Evolutionary conservation across 1,140 invertebrate genomes (phyloP).

Genomic region (Nasonia vitripennis): DNA sequence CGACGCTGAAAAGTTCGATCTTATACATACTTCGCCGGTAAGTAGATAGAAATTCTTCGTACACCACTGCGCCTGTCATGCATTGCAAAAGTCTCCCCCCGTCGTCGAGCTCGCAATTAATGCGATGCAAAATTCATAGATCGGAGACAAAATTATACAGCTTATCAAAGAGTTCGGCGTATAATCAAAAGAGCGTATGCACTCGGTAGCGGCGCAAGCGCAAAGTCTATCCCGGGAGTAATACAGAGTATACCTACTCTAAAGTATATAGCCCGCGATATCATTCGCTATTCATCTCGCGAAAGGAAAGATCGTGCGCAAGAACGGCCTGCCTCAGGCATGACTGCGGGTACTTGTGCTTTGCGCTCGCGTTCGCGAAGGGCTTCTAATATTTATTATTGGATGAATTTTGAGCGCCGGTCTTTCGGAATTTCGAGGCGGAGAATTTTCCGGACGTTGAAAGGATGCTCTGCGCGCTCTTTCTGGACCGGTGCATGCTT

Average conservation of each 20-base stretch:
- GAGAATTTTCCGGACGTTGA: not conserved
- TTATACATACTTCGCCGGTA: not conserved
- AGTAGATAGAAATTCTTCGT: no score
- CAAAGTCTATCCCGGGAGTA: not conserved
- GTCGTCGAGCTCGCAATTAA: not conserved
- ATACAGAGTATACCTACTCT: not conserved
- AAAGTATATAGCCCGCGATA: not conserved
- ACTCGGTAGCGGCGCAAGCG: not conserved
- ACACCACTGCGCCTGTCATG: not conserved
- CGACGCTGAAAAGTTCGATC: no score
- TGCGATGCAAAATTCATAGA: not conserved
- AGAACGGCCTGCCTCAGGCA: constrained; percentile 37
- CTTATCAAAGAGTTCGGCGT: not conserved
- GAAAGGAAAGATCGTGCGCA: constrained; percentile 46
- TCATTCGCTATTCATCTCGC: constrained; percentile 47
- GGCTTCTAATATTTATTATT: constrained; percentile 48
- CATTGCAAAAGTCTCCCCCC: not conserved
- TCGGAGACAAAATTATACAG: not conserved
- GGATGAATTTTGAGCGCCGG: constrained; percentile 27
- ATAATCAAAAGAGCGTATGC: not conserved
- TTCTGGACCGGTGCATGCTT: not conserved
- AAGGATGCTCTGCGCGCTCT: no score
- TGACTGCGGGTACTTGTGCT: constrained; percentile 35
- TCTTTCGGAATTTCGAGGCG: not conserved
- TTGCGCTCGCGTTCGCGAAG: constrained; percentile 11